These are phyloP conservation scores for Morus bassanus DNA, from an alignment of 2,797 vertebrate species.

Conservation along the genomic window DNA sequence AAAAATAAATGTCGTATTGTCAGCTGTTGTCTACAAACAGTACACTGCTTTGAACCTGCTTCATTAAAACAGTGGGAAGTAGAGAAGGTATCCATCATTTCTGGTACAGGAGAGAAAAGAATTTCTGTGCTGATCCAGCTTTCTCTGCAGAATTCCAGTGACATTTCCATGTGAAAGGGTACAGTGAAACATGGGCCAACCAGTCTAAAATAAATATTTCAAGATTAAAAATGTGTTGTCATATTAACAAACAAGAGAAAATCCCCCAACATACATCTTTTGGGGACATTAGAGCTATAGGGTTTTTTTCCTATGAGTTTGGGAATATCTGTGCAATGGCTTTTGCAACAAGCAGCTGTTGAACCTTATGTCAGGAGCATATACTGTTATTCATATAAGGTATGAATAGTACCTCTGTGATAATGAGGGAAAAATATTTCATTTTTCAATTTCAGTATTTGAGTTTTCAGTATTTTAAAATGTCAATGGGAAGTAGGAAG, in stretches of 20 bases:
- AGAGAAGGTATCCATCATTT: not conserved
- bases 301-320: not conserved
- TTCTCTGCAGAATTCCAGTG: not conserved
- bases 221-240: not conserved
- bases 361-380: not conserved
- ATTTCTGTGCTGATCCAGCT: not conserved
- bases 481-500: not conserved
- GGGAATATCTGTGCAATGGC: not conserved
- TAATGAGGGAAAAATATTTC: not conserved
- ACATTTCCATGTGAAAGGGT: not conserved
- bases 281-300: not conserved
- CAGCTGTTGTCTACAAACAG: not conserved
- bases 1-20: not conserved
- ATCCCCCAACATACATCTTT: not conserved
- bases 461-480: not conserved
- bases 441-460: not conserved
- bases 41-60: not conserved
- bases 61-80: not conserved
- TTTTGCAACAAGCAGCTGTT: not conserved
- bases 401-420: not conserved
- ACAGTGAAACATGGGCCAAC: not conserved
- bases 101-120: not conserved
- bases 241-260: not conserved
- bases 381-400: not conserved
- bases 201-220: not conserved